Base-by-base conservation (phyloP, 2,888 invertebrate species). In the Physocephala rufipes region DNA sequence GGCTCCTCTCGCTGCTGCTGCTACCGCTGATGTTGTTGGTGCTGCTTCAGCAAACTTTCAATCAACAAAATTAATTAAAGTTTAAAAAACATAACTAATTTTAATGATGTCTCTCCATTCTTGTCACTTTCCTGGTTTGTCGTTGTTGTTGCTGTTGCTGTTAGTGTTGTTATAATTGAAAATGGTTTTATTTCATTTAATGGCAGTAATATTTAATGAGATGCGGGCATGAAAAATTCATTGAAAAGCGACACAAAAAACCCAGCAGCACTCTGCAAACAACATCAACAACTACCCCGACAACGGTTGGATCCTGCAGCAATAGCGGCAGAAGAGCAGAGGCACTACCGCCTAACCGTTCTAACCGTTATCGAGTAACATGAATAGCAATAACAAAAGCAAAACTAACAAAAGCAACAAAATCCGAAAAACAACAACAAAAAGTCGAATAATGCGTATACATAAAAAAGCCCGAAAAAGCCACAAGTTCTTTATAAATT, bases 161-260 rank as follows among this genome's bases (percentile, higher is more conserved):
- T 36, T 36, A 9, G 4, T 36, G 36, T 36, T 36, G 36, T 36
- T 36, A 9, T 36, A 7, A 36, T 21, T 58, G 47, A 24, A 24
- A 1, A n/a, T 47, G 45, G 24, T 63, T 28, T 21, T 26, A 2
- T 47, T 45, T 2, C 47, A 26, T 16, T 45, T 1, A 4, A n/a
- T n/a, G 63, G 47, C 16, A 36, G 4, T 36, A 26, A 15, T 47
- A 63, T 21, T 63, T 63, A 45, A 63, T 63, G 63, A 63, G 63
- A 63, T 63, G 47, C 63, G 28, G 47, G 63, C 63, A 26, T 63
- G 26, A 63, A 63, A 26, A 47, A 47, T 45, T 47, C 47, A 63
- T 63, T 63, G 47, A 63, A 59, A 63, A 63, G 19, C 47, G 5
- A 36, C 9, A 36, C 36, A n/a, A n/a, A n/a, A n/a, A n/a, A n/a